Evolutionary conservation across 2,797 vertebrate genomes (phyloP), one percentile per base, ranked within the genome.

Genomic region (Neosilurus hyrtlii): DNA sequence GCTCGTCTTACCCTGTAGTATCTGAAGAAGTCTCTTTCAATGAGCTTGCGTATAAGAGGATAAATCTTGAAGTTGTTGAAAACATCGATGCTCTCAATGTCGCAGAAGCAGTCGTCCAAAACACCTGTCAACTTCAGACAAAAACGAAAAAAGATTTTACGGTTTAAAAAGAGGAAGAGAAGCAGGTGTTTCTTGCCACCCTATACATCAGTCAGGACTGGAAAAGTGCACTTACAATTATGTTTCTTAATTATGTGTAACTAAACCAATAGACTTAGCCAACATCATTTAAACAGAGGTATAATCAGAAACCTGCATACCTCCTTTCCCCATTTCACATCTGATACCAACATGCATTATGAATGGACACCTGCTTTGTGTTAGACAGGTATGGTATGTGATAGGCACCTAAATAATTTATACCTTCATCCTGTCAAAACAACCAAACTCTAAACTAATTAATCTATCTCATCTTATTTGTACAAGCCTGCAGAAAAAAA

Each of bases 61-160:
- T 95, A 98, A 70, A 99, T 92, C 93, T 98, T 98, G 90, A 96
- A 97, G 91, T 96, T 99, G 92, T 99, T 99, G 94, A 98, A 99
- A 84, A 95, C 93, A 88, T 99, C 97, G 0, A 99, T 99, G 93
- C 97, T 99, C 87, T 98, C 96, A 15, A 98, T 94, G 86, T 99
- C 97, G 86, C 97, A 99, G 89, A 97, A 96, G 88, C 97, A 99
- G 92, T 99, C 97, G 82, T 98, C 97, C 89, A 99, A 90, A 83
- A 97, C 95, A 20, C 97, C 97, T 0, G 95, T 95, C 87, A 98
- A 93, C 97, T 99, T 89, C 54, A 87, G 66, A 43, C 82, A 84
- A 78, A 6, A 75, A 72, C 78, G 75, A 51, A 72, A 72, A 81
- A 79, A 59, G 7, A 67, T 0, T 16, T 0, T 57, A 52, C 52